Conservation (phyloP, 2,797 vertebrate species). For the Sternotherus odoratus region DNA sequence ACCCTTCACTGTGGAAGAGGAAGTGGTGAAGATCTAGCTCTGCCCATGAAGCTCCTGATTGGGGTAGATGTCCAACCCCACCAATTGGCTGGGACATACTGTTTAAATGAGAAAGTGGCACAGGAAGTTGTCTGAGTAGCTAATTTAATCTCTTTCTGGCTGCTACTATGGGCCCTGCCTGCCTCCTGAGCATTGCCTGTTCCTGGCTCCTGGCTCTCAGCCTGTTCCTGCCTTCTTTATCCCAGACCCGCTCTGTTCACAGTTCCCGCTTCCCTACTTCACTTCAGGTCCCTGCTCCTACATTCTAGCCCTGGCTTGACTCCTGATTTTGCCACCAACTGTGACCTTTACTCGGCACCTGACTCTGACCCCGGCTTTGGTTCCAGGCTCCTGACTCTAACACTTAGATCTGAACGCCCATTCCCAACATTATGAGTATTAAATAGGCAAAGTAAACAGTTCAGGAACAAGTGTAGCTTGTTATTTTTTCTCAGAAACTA, state of each 20-base stretch:
- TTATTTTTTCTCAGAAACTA: constrained; percentile 74
- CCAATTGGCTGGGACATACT: background rate
- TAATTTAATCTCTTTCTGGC: background rate
- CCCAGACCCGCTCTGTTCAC: background rate
- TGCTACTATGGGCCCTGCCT: background rate
- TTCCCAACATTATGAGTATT: constrained; percentile 35
- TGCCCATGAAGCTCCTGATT: background rate
- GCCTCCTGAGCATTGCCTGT: background rate
- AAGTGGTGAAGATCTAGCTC: background rate
- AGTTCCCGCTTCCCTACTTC: background rate
- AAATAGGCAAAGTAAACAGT: constrained; percentile 69
- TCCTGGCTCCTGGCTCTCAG: background rate
- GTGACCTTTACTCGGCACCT: too few species aligned
- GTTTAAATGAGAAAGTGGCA: background rate
- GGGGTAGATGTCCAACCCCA: background rate
- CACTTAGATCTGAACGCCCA: background rate
- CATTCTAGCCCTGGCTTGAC: background rate
- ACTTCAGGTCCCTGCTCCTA: background rate
- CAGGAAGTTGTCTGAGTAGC: background rate
- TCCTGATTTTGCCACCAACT: background rate
- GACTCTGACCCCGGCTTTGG: too few species aligned
- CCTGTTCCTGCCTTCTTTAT: background rate
- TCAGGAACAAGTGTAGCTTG: constrained; percentile 66
- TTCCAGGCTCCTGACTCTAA: background rate
- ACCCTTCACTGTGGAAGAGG: background rate